A percentile compares a stretch with the other conserved stretches of the same genome.
These are phyloP conservation scores for Periophthalmodon schlosseri DNA, from an alignment of 2,113 vertebrate species.

Conservation along the genomic window DNA sequence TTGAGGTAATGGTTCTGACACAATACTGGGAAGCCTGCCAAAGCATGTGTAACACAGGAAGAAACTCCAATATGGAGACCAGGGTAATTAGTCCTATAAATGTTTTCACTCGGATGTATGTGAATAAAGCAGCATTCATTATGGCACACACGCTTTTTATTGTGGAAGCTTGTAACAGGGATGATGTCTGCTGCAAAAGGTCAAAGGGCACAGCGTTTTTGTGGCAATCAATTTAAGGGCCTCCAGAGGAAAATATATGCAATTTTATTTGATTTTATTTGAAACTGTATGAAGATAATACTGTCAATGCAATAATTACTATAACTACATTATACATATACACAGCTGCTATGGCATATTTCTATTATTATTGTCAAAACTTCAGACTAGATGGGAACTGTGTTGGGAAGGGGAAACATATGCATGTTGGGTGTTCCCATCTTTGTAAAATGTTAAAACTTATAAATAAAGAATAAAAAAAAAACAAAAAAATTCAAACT, in stretches of 20 bases:
- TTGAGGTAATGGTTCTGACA: conserved; percentile 54
- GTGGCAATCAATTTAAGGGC: conserved; percentile 71
- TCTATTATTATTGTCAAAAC: too few species aligned
- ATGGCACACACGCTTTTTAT: conserved; percentile 66
- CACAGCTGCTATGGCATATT: not conserved
- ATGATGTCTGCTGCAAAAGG: conserved; percentile 69
- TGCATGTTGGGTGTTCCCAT: too few species aligned
- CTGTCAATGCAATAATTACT: not conserved
- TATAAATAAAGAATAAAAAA: too few species aligned
- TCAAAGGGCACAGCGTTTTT: conserved; percentile 69
- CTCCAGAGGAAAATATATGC: not conserved
- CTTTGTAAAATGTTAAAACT: too few species aligned
- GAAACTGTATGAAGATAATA: not conserved
- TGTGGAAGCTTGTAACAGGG: conserved; percentile 65
- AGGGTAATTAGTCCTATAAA: conserved; percentile 81
- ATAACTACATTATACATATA: not conserved
- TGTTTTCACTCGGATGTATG: conserved; percentile 77
- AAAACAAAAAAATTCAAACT: too few species aligned
- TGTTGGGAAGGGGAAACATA: too few species aligned
- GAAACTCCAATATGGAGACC: conserved; percentile 68
- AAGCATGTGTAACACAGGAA: conserved; percentile 77
- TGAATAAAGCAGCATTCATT: conserved; percentile 78
- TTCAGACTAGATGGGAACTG: too few species aligned
- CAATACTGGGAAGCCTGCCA: conserved; percentile 73
- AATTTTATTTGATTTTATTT: too few species aligned